Base-by-base conservation (phyloP, 30 jellyfish, hydroid and myxozoan genomes). In the Aurelia aurita complex sp. Pacific region DNA sequence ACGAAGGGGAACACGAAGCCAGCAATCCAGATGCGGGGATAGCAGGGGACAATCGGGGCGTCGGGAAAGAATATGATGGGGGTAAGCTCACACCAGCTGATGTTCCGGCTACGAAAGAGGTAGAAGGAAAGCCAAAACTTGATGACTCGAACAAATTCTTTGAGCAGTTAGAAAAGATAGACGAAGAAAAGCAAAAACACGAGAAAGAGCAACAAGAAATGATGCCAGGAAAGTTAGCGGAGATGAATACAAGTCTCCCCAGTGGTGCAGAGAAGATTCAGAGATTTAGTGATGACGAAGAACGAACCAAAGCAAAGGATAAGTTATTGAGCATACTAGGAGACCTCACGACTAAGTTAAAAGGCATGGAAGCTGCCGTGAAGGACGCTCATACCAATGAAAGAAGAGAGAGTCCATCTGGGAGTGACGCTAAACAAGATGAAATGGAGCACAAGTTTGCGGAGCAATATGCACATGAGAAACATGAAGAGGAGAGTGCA, bases 281-380 rank as follows among this genome's bases (percentile, higher is more conserved):
- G 64, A 67, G 65, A 2, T 75, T 33, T 32, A 74, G 69, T n/a
- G 83, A 87, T 23, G 93, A 82, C 18, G 75, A 73, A n/a, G 95
- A 91, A 57, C 80, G 90, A 75, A 43, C 85, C 4, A 86, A 94
- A 85, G 97, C 98, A n/a, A 94, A 94, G 59, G 97, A 80, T 34
- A 89, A 89, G 67, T 85, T 94, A 36, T 69, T 94, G 79, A 81
- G 68, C 50, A 81, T 94, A 2, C 80, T 94, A 2, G 97, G 98
- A 16, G 98, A 94, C 33, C 85, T 94, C 18, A 88, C 98, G 35
- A 79, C 85, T 8, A 94, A 94, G 77, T 84, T 94, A 5, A 89
- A 94, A 55, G 98, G 98, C 16, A 94, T 94, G 96, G 98, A 94
- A 62, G 97, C 92, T 11, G 91, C 96, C 34, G 98, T 94, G 33